Percentiles rank a stretch among this genome's conserved stretches.
Evolutionary conservation across 2,113 vertebrate species (phyloP).

Genomic region (Gallinago jamesoni): DNA sequence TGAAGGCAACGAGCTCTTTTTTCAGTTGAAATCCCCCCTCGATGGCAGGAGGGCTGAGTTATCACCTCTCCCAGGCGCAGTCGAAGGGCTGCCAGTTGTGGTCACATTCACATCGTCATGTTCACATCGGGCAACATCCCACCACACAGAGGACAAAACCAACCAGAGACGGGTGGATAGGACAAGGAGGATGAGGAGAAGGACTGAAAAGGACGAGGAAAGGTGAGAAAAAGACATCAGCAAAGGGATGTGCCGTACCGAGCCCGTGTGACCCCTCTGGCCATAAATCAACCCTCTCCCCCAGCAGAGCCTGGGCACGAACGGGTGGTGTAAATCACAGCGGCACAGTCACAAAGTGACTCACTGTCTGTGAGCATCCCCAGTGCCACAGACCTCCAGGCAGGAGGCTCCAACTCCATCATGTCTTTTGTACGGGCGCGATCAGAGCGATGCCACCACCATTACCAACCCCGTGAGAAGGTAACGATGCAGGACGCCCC

Average conservation of each 20-base stretch:
- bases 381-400: not conserved
- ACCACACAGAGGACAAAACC: not conserved
- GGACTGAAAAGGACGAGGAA: not conserved
- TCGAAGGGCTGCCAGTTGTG: not conserved
- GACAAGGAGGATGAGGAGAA: not conserved
- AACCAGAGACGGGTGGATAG: not conserved
- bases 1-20: not conserved
- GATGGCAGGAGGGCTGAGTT: not conserved
- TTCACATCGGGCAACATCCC: not conserved
- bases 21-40: not conserved
- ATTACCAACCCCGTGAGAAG: rapidly evolving
- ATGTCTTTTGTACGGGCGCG: rapidly evolving
- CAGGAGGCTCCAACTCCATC: not conserved
- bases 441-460: not conserved
- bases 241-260: not conserved
- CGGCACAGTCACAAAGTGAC: not conserved
- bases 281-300: not conserved
- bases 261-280: rapidly evolving
- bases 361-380: rapidly evolving
- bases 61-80: not conserved
- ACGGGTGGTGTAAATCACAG: not conserved
- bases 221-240: not conserved
- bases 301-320: not conserved
- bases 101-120: rapidly evolving
- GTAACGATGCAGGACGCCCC: not conserved